Evolutionary conservation across 2,113 vertebrate genomes (phyloP), one percentile per base, ranked within the genome.

Genomic region (Myrmecophaga tridactyla): DNA sequence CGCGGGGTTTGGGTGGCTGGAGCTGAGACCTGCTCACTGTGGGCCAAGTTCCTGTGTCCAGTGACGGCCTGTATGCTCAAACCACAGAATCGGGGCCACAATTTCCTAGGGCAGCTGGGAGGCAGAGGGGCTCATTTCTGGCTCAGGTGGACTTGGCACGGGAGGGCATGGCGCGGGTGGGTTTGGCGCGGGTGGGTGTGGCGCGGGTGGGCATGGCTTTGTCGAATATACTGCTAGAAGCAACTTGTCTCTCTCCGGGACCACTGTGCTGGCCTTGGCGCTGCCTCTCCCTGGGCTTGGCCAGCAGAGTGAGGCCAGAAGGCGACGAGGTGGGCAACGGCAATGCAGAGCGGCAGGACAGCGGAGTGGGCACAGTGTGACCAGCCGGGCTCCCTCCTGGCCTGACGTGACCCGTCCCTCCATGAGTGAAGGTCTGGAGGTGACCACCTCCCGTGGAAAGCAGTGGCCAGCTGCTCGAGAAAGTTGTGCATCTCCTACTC

Each of bases 341-440:
- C n/a, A n/a, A n/a, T n/a, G n/a, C n/a, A n/a, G n/a, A n/a, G 15
- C 14, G 3, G 0, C 5, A 0, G 13, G 29, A 58, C 1, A 1
- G 14, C 6, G 25, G 7, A 1, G n/a, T n/a, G n/a, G n/a, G n/a
- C n/a, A n/a, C n/a, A n/a, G n/a, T n/a, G 31, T 34, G 15, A 17
- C 15, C 1, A 17, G 13, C 14, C 43, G 7, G 4, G 41, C 39
- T 43, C 4, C 6, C 23, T 39, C 43, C 41, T 27, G 8, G 18
- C 18, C 5, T 34, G 56, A 46, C 6, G 41, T 56, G 43, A 11
- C 5, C 18, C 0, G n/a, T 51, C 20, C 51, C 27, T 4, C 48
- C 27, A 15, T 11, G 34, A 17, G 77, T 29, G 90, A 63, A 4
- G 17, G 73, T 31, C 10, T 15, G 23, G 7, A 27, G 41, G 29